phyloP scores from a whole-genome alignment of 2,888 invertebrate genomes.

The Laothoe populi region DNA sequence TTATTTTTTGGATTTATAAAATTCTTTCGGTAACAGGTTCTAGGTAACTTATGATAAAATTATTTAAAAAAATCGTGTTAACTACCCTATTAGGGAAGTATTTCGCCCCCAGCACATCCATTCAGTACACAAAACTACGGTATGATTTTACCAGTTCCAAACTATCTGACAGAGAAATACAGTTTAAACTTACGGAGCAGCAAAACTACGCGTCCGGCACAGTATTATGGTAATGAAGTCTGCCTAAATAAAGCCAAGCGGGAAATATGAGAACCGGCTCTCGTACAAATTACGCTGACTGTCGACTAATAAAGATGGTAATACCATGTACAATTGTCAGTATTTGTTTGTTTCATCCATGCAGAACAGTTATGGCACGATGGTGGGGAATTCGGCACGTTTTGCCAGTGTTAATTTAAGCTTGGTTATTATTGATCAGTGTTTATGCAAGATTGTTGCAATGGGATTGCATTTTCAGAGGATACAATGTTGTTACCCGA shows the following conservation, averaged over 20 bases:
- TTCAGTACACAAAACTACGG: too few species aligned
- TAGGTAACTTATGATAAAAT: too few species aligned
- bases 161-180: slow-evolving; percentile 19
- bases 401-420: neutral
- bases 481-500: too few species aligned
- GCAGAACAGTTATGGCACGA: slow-evolving; percentile 7
- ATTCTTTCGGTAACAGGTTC: too few species aligned
- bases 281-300: slow-evolving; percentile 68
- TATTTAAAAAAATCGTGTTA: too few species aligned
- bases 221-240: slow-evolving; percentile 67
- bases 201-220: slow-evolving; percentile 9
- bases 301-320: slow-evolving; percentile 72
- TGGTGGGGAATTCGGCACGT: slow-evolving; percentile 7
- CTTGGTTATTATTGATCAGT: slow-evolving; percentile 3
- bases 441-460: slow-evolving; percentile 12
- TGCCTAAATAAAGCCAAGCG: slow-evolving; percentile 69
- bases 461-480: too few species aligned
- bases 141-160: too few species aligned
- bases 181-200: slow-evolving; percentile 1
- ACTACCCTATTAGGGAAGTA: too few species aligned
- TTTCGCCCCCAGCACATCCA: too few species aligned
- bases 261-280: slow-evolving; percentile 68
- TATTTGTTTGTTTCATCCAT: slow-evolving; percentile 27
- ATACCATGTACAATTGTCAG: slow-evolving; percentile 63
- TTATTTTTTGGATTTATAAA: too few species aligned